Evolutionary conservation across 2,113 vertebrate genomes (phyloP).

Genomic region (Myotis lucifugus): DNA sequence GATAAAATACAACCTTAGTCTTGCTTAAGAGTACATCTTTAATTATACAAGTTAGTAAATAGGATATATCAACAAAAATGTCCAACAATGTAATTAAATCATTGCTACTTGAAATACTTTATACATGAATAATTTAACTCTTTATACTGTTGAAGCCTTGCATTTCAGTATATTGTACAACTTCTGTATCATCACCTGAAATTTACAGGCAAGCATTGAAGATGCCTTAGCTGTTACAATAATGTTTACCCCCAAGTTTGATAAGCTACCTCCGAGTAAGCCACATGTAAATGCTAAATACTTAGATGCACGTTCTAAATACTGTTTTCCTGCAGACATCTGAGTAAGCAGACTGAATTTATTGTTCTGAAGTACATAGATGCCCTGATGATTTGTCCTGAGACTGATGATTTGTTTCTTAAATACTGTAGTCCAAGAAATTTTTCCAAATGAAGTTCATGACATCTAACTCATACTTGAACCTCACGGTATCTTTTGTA

Average conservation of each 20-base stretch:
- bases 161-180: conserved; percentile 84
- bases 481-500: conserved; percentile 95
- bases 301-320: conserved; percentile 96
- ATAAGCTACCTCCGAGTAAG: conserved; percentile 94
- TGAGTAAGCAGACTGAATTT: conserved; percentile 94
- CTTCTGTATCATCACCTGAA: conserved; percentile 99
- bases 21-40: background rate
- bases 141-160: conserved; percentile 54
- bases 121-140: conserved; percentile 66
- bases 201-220: conserved; percentile 93
- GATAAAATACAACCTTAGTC: conserved; percentile 29
- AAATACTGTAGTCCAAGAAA: conserved; percentile 97
- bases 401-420: conserved; percentile 98
- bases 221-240: conserved; percentile 98
- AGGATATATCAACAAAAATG: conserved; percentile 52
- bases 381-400: conserved; percentile 97
- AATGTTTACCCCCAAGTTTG: conserved; percentile 95
- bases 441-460: conserved; percentile 99
- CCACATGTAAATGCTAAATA: conserved; percentile 97
- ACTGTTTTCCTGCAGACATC: conserved; percentile 95
- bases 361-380: conserved; percentile 97
- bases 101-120: conserved; percentile 52
- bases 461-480: conserved; percentile 97
- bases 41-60: conserved; percentile 30
- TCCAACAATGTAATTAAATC: conserved; percentile 48